Conservation (phyloP, 2,888 invertebrate genomes). For the Macrosiphum euphorbiae region DNA sequence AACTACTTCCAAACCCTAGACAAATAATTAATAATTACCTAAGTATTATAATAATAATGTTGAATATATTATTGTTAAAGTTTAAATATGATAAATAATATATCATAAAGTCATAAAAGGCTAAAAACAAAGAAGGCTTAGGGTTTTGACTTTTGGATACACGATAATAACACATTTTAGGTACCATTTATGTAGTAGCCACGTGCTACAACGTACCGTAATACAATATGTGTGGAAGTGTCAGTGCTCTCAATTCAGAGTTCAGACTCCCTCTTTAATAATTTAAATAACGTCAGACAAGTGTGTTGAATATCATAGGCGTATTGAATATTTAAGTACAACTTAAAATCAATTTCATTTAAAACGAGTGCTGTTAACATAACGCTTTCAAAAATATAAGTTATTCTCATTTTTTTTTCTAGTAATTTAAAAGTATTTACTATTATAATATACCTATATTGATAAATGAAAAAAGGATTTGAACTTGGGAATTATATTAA, state of each 20-base stretch:
- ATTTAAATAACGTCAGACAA: slow-evolving; percentile 22
- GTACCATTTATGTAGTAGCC: neutral
- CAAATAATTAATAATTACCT: neutral
- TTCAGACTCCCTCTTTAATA: slow-evolving; percentile 26
- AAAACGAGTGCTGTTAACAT: neutral
- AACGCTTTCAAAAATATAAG: neutral
- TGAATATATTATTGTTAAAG: neutral
- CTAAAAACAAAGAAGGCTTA: neutral
- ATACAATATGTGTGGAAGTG: slow-evolving; percentile 7
- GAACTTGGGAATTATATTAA: neutral
- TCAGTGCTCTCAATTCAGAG: slow-evolving; percentile 44
- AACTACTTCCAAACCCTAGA: no score
- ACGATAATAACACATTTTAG: neutral
- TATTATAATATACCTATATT: neutral
- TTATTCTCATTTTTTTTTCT: neutral
- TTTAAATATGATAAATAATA: neutral
- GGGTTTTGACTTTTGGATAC: neutral
- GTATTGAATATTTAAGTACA: neutral
- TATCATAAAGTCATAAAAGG: neutral
- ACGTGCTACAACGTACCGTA: neutral
- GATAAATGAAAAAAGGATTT: neutral
- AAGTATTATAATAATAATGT: neutral
- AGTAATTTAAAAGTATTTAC: neutral
- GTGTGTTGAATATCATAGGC: neutral
- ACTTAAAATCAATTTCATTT: neutral